A percentile compares a stretch with the other conserved stretches of the same genome.
These are phyloP conservation scores for Meganola albula DNA, from an alignment of 2,888 invertebrate genomes.

Conservation along the genomic window DNA sequence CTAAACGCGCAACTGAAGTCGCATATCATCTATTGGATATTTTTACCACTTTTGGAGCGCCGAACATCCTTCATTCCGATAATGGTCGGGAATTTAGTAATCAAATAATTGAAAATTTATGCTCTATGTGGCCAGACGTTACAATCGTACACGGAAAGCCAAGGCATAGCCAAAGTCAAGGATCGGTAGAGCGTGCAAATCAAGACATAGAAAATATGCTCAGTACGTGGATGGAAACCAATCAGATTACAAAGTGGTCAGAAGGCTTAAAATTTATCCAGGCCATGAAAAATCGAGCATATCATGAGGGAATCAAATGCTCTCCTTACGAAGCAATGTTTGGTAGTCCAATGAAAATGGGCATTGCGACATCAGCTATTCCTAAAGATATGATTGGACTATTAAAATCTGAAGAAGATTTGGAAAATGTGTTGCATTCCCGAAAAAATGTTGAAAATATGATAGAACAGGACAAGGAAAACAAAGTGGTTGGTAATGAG, in stretches of 20 bases:
- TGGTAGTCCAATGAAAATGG: conserved; percentile 11
- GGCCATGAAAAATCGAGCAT: conserved; percentile 47
- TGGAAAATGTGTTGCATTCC: too few species aligned
- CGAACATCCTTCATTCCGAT: conserved; percentile 38
- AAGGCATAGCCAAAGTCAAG: conserved; percentile 36
- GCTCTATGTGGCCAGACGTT: conserved; percentile 31
- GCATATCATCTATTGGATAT: conserved; percentile 41
- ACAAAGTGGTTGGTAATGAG: too few species aligned
- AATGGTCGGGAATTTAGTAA: conserved; percentile 37
- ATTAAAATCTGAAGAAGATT: neutral
- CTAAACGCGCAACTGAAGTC: conserved; percentile 39
- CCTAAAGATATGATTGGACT: conserved; percentile 6
- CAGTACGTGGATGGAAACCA: conserved; percentile 39
- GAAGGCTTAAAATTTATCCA: conserved; percentile 47
- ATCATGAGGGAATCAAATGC: conserved; percentile 39
- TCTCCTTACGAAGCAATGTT: conserved; percentile 44
- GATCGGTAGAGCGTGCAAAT: conserved; percentile 38
- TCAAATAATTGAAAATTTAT: conserved; percentile 21
- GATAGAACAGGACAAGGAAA: too few species aligned
- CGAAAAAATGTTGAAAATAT: too few species aligned
- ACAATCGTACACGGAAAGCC: conserved; percentile 48
- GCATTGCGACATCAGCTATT: conserved; percentile 13
- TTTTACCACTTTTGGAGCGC: conserved; percentile 44
- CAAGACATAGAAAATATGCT: conserved; percentile 46
- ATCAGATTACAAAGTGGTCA: conserved; percentile 42